phyloP scores from a whole-genome alignment of 2,888 invertebrate species.

The Shargacucullia verbasci region DNA sequence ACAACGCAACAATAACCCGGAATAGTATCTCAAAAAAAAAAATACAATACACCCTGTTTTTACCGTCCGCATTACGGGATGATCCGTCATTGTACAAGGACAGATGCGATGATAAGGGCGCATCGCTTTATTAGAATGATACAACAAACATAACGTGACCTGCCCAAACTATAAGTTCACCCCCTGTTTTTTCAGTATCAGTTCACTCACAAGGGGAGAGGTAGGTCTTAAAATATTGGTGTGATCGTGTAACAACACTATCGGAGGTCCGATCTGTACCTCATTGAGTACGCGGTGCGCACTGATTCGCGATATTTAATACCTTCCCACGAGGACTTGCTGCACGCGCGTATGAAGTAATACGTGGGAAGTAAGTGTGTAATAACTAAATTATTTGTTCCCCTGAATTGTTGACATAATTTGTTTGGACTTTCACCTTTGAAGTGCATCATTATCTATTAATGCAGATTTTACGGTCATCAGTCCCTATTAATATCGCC shows the following conservation, averaged over 20 bases:
- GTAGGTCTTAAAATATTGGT: conserved; percentile 66
- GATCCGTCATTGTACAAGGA: conserved; percentile 85
- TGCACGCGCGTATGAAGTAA: conserved; percentile 65
- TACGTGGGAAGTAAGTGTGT: conserved; percentile 67
- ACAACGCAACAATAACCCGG: conserved; percentile 83
- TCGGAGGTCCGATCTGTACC: conserved; percentile 78
- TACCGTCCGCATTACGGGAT: conserved; percentile 85
- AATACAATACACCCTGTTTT: conserved; percentile 75
- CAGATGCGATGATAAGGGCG: conserved; percentile 85
- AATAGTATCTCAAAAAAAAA: conserved; percentile 78
- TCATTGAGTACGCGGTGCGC: conserved; percentile 77
- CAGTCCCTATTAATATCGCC: conserved; percentile 4
- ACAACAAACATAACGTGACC: conserved; percentile 69
- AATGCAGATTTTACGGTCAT: conserved; percentile 36
- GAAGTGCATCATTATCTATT: conserved; percentile 31
- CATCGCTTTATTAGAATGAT: conserved; percentile 84
- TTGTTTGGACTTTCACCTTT: conserved; percentile 44
- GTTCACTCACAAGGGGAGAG: conserved; percentile 53
- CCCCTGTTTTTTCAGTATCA: conserved; percentile 8
- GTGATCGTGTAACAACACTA: conserved; percentile 70
- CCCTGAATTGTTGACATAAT: conserved; percentile 42
- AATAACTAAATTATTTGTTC: conserved; percentile 35
- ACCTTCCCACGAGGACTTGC: conserved; percentile 84
- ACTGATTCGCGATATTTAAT: conserved; percentile 82
- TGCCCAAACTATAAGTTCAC: conserved; percentile 36